Percentiles rank a stretch among this genome's conserved stretches.
phyloP scores from a whole-genome alignment of 2,797 vertebrate genomes.

The Bucorvus abyssinicus region DNA sequence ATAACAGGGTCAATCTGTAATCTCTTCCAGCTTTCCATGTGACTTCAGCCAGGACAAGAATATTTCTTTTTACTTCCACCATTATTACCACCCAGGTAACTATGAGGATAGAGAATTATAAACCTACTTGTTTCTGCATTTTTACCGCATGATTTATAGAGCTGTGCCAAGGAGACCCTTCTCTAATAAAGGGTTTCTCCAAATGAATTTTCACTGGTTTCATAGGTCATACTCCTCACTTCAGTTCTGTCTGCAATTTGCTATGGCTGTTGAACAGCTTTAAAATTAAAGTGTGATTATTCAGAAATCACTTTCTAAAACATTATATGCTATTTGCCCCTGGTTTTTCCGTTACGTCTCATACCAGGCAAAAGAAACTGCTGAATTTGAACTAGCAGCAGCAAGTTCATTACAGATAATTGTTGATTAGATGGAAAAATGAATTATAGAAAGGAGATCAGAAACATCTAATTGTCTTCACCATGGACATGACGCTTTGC shows the following conservation, averaged over 20 bases:
- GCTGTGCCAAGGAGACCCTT: not conserved
- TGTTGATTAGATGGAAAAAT: not conserved
- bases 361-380: not conserved
- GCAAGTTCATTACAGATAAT: constrained; percentile 42
- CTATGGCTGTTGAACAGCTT: constrained; percentile 33
- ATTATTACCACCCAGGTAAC: not conserved
- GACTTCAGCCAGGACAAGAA: not conserved
- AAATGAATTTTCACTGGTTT: not conserved
- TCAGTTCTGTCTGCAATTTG: not conserved
- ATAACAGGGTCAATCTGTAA: not conserved
- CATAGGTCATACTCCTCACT: not conserved
- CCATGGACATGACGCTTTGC: not conserved
- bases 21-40: not conserved
- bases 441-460: not conserved
- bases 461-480: not conserved
- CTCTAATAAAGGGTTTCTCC: not conserved
- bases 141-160: not conserved
- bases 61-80: not conserved
- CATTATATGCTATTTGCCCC: not conserved
- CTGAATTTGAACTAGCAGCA: not conserved
- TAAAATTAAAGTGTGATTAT: constrained; percentile 12
- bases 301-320: constrained; percentile 20
- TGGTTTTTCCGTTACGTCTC: not conserved
- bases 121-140: not conserved
- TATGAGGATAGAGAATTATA: not conserved